These are phyloP conservation scores for Pterocles gutturalis DNA, from an alignment of 2,113 vertebrate species.

Conservation along the genomic window DNA sequence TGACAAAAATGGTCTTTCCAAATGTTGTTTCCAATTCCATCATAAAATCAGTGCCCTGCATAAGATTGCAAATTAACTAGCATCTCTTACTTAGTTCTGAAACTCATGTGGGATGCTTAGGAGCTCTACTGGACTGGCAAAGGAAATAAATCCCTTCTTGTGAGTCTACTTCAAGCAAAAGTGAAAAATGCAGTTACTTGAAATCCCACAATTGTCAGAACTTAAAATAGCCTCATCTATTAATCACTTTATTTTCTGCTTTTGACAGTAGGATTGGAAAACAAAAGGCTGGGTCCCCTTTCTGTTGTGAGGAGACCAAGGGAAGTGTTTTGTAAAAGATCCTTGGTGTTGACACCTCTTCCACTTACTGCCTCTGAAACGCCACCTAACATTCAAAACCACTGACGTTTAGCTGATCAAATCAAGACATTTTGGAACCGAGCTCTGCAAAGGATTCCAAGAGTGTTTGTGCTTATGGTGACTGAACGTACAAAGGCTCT, in stretches of 20 bases:
- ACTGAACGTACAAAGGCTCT: background rate
- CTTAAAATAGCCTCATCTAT: background rate
- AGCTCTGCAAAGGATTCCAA: background rate
- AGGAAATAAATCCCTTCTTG: background rate
- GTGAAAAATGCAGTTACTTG: background rate
- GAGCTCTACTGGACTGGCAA: background rate
- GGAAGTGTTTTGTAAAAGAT: background rate
- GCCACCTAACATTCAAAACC: background rate
- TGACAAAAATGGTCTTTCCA: background rate
- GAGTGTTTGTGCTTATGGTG: fast-evolving
- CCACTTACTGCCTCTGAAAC: background rate
- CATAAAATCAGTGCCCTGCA: background rate
- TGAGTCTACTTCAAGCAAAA: background rate
- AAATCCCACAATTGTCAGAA: background rate
- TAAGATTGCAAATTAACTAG: background rate
- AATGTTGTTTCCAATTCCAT: background rate
- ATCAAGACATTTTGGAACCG: background rate
- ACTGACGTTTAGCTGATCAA: background rate
- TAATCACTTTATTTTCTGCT: background rate
- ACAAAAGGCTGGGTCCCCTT: background rate
- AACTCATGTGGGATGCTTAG: background rate
- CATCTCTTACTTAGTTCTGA: background rate
- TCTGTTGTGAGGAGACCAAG: background rate
- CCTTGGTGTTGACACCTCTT: background rate
- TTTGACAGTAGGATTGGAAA: background rate